Base-by-base conservation (phyloP, 2,888 invertebrate genomes). In the Phalera bucephala region DNA sequence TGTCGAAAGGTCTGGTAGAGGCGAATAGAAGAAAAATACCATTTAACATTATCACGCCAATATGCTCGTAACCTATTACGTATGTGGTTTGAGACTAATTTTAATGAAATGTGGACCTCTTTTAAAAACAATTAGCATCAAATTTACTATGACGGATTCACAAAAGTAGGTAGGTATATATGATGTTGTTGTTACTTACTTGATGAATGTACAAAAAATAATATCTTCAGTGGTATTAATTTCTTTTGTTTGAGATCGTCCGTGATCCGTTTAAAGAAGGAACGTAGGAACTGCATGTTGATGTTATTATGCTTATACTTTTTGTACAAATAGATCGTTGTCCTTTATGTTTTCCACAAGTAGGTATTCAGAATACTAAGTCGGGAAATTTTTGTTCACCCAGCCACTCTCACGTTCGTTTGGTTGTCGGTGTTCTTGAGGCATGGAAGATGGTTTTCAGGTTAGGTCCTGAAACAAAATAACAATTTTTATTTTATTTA, bases 181-280 rank as follows among this genome's bases (percentile, higher is more conserved):
- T 17, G 3, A 17, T 3, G 3, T 5, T 17, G 5, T 27, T 10
- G 6, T 20, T 58, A 92, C 94, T 93, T 86, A 95, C 95, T 94
- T 10, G 95, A 95, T 26, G 94, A 93, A 80, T 95, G 94, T 38
- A 95, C 93, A 71, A 95, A 95, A 76, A 95, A 95, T 52, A 95
- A 88, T 55, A 95, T 83, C 76, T 95, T 95, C 40, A 95, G 75
- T 1, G 95, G 94, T 51, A 95, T 84, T 23, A 95, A 84, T 72
- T 95, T 92, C 74, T 93, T 94, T 68, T 93, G 93, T 62, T 91
- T 91, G 60, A 95, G 91, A 78, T 95, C 95, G 62, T 93, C 92
- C 45, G 90, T 81, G 67, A 94, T 93, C 65, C 94, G 83, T 61
- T 91, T 88, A 68, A 92, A 93, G 69, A 94, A 94, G 43, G 91